Base-by-base conservation (phyloP, 2,888 invertebrate genomes). In the Caenorhabditis imperialis region DNA sequence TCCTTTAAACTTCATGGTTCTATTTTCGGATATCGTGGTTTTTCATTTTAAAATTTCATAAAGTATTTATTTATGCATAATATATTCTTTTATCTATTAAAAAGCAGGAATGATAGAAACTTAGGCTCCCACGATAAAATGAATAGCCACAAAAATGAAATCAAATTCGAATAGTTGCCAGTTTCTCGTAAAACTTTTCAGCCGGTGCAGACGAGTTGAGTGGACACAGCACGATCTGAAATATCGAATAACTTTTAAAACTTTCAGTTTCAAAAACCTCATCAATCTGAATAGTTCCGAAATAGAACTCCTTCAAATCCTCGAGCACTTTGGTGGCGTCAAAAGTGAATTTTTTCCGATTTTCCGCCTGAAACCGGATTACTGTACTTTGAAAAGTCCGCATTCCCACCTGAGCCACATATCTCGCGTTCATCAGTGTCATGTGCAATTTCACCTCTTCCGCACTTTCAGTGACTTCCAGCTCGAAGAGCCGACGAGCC, bases 361-460 rank as follows among this genome's bases (percentile, higher is more conserved):
- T 51, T 23, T 38, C 38, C 20, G 18, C 47, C 70, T 65, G 42
- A 27, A 61, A 44, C 14, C 16, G 8, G 18, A 23, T 42, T 25
- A 22, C 38, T 6, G 6, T 16, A 44, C 40, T 20, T 18, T 25
- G 2, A 40, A 5, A 27, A 8, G 16, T 6, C 12, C 12, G 30
- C 30, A 6, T 10, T 12, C 57, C 50, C 50, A 35, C 61, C 60
- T 76, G 65, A n/a, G 75, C 45, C 7, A 55, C 40, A 25, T 74
- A 77, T 58, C 76, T 47, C 10, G 70, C 54, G 40, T 81, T 81
- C 73, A 79, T 75, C 22, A 81, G 48, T 10, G 81, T 81, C 71
- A 81, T 51, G 25, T 81, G 81, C 22, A 81, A 40, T 38, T 72
- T 75, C 10, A 81, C 81, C 18, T 45, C 50, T 10, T 38, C 53